Evolutionary conservation across 2,888 invertebrate genomes (phyloP).

Genomic region (Papilio demoleus): DNA sequence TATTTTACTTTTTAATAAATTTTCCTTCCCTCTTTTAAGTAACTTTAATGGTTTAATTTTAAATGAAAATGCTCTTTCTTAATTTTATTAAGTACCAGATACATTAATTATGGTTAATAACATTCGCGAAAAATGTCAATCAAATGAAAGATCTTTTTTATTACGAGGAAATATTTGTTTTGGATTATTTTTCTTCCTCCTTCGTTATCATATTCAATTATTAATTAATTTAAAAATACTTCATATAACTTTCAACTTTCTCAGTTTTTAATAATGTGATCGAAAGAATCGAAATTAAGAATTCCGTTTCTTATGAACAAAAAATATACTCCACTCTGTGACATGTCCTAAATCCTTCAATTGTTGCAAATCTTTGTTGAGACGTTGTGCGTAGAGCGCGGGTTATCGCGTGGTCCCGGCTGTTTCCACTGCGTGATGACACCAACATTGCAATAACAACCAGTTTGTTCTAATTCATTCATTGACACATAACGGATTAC

Average conservation of each 20-base stretch:
- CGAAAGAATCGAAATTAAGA: too few species aligned
- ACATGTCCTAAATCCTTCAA: constrained; percentile 9
- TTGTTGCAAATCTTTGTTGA: constrained; percentile 18
- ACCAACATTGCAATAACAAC: constrained; percentile 3
- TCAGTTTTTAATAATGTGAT: too few species aligned
- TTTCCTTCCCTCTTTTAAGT: neutral
- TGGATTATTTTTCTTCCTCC: too few species aligned
- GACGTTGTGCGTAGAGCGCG: constrained; percentile 37
- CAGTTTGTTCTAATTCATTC: constrained; percentile 9
- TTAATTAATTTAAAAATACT: too few species aligned
- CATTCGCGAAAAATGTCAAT: neutral
- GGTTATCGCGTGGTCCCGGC: constrained; percentile 48
- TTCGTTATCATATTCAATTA: too few species aligned
- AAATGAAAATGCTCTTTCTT: neutral
- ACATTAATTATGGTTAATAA: too few species aligned
- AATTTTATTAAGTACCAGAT: too few species aligned
- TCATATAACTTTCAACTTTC: too few species aligned
- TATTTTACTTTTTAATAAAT: neutral
- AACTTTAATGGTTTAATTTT: neutral
- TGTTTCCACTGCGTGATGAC: constrained; percentile 46
- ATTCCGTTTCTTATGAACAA: too few species aligned
- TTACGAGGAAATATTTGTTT: too few species aligned
- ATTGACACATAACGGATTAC: neutral
- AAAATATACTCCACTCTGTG: too few species aligned
- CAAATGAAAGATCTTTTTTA: neutral